phyloP scores from a whole-genome alignment of 2,888 invertebrate species.

The Spatulosminthurus flaviceps region DNA sequence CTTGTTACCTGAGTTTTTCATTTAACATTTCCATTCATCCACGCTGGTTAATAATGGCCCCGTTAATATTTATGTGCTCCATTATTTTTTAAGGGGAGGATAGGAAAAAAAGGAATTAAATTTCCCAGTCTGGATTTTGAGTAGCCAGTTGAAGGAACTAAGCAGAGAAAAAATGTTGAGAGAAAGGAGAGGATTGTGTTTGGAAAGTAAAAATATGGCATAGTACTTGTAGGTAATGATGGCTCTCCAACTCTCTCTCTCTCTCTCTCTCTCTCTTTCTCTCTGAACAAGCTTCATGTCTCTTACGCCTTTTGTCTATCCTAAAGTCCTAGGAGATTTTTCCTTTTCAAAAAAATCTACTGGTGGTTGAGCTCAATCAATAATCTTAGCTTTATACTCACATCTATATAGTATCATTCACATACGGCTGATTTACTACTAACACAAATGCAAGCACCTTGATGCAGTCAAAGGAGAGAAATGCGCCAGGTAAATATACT shows the following conservation, averaged over 20 bases:
- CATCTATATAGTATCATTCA: not conserved
- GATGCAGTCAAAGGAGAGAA: too few species aligned
- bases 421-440: not conserved
- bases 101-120: too few species aligned
- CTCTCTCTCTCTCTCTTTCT: too few species aligned
- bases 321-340: conserved; percentile 26
- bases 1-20: too few species aligned
- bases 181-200: conserved; percentile 20
- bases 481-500: too few species aligned
- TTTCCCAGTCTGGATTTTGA: too few species aligned
- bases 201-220: conserved; percentile 9
- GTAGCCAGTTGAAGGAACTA: not conserved
- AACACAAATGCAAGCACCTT: too few species aligned
- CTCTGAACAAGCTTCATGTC: not conserved
- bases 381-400: conserved; percentile 2
- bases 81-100: too few species aligned
- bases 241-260: not conserved
- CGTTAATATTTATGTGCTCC: too few species aligned
- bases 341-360: conserved; percentile 33
- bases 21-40: too few species aligned
- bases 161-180: not conserved
- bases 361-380: conserved; percentile 45
- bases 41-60: too few species aligned
- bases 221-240: not conserved
- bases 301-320: not conserved